Evolutionary conservation across 1,140 invertebrate species (phyloP), one percentile per base, ranked within the genome.

Genomic region (Diplogasteroides magnus): DNA sequence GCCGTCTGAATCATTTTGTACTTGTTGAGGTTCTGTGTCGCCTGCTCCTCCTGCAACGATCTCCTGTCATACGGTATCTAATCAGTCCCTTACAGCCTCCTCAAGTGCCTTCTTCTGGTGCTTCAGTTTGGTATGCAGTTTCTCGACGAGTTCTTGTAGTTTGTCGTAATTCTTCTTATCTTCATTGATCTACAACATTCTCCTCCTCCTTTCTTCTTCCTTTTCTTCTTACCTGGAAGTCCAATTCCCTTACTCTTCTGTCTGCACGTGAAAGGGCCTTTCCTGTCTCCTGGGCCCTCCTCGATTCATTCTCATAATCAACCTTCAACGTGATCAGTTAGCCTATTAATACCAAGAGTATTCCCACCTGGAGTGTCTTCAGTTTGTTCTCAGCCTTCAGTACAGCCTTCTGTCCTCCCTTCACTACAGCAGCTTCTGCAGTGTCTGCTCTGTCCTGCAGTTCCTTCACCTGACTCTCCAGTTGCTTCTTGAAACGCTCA

Each of bases 31-130:
- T 97, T 97, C 78, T 96, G 88, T 82, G 93, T 93, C 79, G 94
- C 94, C 82, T 97, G 94, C 86, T 97, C 94, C 88, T 97, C 94
- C 87, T 76, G 28, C 61, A 77, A 64, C 14, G 19, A 55, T 3
- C 1, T 55, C 3, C 15, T 26, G 19, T 61, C 31, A 3, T 13
- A 6, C 31, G 11, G 3, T 27, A 29, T 6, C 23, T n/a, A 27
- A 56, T 56, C n/a, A 37, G 25, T n/a, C 2, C 27, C 71, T 55
- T 59, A 79, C 78, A 58, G 94, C 94, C 85, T 98, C 94, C 84
- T 97, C 95, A 82, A 97, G 95, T 88, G 97, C 94, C 86, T 93
- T 91, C 90, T 97, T 97, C 90, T 97, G 97, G 75, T 91, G 93
- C 88, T 97, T 97, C 88, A 98, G 96, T 89, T 98, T 98, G 86